Conservation (phyloP, 37 sponge, comb jelly and placozoan species). For the Chondrosia reniformis region DNA sequence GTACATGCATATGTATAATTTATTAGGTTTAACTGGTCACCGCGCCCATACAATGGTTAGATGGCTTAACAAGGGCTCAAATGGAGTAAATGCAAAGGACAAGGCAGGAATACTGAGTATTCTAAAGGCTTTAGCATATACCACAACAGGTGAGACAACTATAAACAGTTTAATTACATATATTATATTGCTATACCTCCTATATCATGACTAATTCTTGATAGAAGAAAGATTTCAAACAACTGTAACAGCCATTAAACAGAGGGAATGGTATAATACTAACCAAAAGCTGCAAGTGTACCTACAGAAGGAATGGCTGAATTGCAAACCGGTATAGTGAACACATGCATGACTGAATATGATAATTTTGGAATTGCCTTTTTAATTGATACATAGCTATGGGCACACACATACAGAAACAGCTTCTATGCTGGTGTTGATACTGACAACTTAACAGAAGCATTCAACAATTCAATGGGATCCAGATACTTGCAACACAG, state of each 20-base stretch:
- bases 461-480: constrained; percentile 29
- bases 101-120: too few relatives aligned
- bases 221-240: constrained; percentile 13
- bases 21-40: too few relatives aligned
- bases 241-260: neutral
- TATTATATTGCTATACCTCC: too few relatives aligned
- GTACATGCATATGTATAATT: too few relatives aligned
- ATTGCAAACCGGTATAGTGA: constrained; percentile 20
- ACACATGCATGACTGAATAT: neutral
- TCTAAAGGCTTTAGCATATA: too few relatives aligned
- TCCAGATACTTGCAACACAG: constrained; percentile 16
- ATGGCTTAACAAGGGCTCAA: too few relatives aligned
- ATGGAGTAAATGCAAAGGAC: too few relatives aligned
- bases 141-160: too few relatives aligned
- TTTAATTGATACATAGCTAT: neutral
- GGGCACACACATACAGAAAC: constrained; percentile 25
- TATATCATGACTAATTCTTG: too few relatives aligned
- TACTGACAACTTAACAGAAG: constrained; percentile 35
- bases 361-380: neutral
- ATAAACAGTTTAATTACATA: too few relatives aligned
- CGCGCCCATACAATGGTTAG: too few relatives aligned
- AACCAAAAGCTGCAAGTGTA: constrained; percentile 26
- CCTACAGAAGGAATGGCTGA: constrained; percentile 26
- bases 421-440: constrained; percentile 23
- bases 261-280: neutral